Conservation (phyloP, 1,140 invertebrate species). For the Ips nitidus region DNA sequence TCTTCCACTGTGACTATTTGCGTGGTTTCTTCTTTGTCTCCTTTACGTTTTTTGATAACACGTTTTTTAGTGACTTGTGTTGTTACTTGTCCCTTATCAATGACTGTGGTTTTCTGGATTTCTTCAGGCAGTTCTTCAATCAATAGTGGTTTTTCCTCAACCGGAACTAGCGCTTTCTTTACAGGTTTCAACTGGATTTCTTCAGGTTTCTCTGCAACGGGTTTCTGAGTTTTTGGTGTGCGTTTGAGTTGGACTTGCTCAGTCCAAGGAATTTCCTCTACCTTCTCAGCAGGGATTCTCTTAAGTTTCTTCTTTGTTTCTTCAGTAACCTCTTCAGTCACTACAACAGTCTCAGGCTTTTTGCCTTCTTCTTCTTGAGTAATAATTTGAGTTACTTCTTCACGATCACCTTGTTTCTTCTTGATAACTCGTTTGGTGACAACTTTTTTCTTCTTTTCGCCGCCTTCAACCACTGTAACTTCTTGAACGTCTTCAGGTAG, state of each 20-base stretch:
- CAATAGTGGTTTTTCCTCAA: constrained; percentile 43
- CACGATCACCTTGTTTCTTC: constrained; percentile 43
- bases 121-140: constrained; percentile 44
- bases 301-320: constrained; percentile 50
- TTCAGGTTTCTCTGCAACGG: constrained; percentile 39
- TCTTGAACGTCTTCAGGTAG: constrained; percentile 51
- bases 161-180: constrained; percentile 48
- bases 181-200: constrained; percentile 45
- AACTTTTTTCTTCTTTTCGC: constrained; percentile 37
- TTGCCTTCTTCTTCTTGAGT: constrained; percentile 49
- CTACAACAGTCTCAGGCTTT: constrained; percentile 47
- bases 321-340: constrained; percentile 28
- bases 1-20: constrained; percentile 41
- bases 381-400: constrained; percentile 45
- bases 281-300: constrained; percentile 21
- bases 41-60: constrained; percentile 44
- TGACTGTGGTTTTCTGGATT: constrained; percentile 43
- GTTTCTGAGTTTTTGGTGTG: constrained; percentile 16
- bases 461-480: constrained; percentile 31
- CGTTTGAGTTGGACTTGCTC: constrained; percentile 21
- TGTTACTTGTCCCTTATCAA: constrained; percentile 40
- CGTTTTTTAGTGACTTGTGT: constrained; percentile 43
- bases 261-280: constrained; percentile 43
- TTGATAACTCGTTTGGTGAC: constrained; percentile 48
- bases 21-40: constrained; percentile 43